Base-by-base conservation (phyloP, 2,113 vertebrate species). In the Nothobranchius furzeri region DNA sequence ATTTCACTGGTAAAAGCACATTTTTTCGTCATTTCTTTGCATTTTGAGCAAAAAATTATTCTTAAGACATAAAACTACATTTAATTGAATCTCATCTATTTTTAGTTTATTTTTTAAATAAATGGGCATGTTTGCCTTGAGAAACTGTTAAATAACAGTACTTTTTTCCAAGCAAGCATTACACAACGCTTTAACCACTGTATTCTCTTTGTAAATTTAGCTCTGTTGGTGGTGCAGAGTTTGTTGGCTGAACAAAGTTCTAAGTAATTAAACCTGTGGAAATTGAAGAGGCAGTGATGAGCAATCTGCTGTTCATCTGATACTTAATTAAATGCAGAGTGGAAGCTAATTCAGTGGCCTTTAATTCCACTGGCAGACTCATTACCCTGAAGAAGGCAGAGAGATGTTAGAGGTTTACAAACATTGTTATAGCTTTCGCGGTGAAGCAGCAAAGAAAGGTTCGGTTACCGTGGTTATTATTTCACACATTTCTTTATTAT, bases 321-420 rank as follows among this genome's bases (percentile, higher is more conserved):
- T 7, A 54, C 54, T 84, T 89, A 81, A 92, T 89, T 90, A 88
- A 86, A 85, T 75, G 67, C 68, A 65, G 59, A 56, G 67, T 64
- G 13, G 25, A 66, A 67, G 73, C 59, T 81, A 80, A 90, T 87
- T 85, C 68, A 78, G 68, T 83, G 79, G 70, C 82, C 76, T 89
- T 85, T 85, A 70, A 89, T 88, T 78, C 50, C 62, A 51, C 43
- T 36, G 46, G 71, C 50, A 68, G 74, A 45, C 69, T 85, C 75
- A 84, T 87, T 89, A 77, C 64, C 78, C 53, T 79, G 57, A 81
- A 65, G 53, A 61, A 73, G 72, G 70, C 12, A 13, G 49, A 46
- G 60, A 64, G 64, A 52, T 76, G 79, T 84, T 59, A 74, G 35
- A 84, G 64, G 63, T 83, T 81, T 71, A 68, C 63, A 68, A 67